Evolutionary conservation across 2,888 invertebrate genomes (phyloP), one percentile per base, ranked within the genome.

Genomic region (Parnassius apollo): DNA sequence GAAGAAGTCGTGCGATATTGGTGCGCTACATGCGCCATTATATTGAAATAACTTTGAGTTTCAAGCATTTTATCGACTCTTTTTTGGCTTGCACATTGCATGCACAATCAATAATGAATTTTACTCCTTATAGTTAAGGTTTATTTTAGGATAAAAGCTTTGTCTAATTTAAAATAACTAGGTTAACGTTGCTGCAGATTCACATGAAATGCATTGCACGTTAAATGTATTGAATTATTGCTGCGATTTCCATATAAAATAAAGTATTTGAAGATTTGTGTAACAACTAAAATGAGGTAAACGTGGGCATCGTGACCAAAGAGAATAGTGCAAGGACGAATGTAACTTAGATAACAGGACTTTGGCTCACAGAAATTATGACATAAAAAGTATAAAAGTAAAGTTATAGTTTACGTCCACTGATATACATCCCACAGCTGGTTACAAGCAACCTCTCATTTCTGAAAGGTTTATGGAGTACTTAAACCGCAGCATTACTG

Each of bases 1-100:
- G 59, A 51, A 63, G 55, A 59, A 35, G 51, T 63, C 63, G 63
- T 64, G 63, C 63, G 52, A 64, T 64, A 64, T 64, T 52, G 59
- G 56, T 56, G 59, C 25, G 46, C 35, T 64, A 52, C 51, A 59
- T 56, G 59, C 42, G 13, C 63, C 52, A 59, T 59, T 64, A 64
- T 57, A 64, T 59, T 51, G 59, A 59, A 59, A 59, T 59, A 64
- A 49, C 42, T 48, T 18, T 46, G 52, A 61, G 56, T 52, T 51
- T 55, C 42, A 9, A 49, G 9, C 50, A 56, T 59, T 64, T 59
- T 57, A 59, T 59, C 25, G 59, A 64, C 56, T 52, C 53, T 64
- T 64, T 61, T 64, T 59, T 25, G 51, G 46, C 8, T 9, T 48
- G 13, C 42, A 44, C 42, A 42, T 9, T 46, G 9, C 13, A 13